Evolutionary conservation across 2,888 invertebrate species (phyloP).

Genomic region (Platycheirus albimanus): DNA sequence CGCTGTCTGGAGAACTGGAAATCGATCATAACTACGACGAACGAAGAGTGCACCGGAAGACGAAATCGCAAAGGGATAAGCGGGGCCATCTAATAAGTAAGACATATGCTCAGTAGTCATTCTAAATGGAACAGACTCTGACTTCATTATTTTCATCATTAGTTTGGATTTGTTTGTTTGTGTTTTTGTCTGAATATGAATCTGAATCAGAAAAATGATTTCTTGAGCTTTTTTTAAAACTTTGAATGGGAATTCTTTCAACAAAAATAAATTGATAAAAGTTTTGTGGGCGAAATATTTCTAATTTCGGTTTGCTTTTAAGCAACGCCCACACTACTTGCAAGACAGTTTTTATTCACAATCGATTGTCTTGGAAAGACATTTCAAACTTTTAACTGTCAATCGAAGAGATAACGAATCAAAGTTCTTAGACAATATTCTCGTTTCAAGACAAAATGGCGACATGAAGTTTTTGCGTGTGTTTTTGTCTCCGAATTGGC

Average conservation of each 20-base stretch:
- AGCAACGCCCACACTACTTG: background rate
- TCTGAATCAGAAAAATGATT: no score
- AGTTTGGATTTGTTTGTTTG: background rate
- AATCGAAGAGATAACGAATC: conserved; percentile 28
- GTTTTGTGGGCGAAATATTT: background rate
- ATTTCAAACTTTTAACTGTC: conserved; percentile 28
- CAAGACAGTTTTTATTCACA: background rate
- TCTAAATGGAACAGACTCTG: background rate
- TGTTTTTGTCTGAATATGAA: no score
- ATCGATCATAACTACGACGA: conserved; percentile 82
- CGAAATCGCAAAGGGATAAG: conserved; percentile 82
- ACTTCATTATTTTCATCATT: background rate
- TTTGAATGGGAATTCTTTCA: background rate
- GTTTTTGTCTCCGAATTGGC: no score
- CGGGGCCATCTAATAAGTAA: conserved; percentile 82
- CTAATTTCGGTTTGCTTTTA: background rate
- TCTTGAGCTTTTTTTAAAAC: no score
- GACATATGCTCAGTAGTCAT: conserved; percentile 75
- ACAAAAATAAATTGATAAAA: background rate
- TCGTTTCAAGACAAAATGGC: conserved; percentile 26
- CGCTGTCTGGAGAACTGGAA: conserved; percentile 82
- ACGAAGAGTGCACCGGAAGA: conserved; percentile 82
- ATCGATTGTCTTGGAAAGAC: background rate
- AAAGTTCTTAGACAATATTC: conserved; percentile 12
- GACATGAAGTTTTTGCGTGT: conserved; percentile 19